Evolutionary conservation across 2,797 vertebrate species (phyloP), one percentile per base, ranked within the genome.

Genomic region (Anas bahamensis): DNA sequence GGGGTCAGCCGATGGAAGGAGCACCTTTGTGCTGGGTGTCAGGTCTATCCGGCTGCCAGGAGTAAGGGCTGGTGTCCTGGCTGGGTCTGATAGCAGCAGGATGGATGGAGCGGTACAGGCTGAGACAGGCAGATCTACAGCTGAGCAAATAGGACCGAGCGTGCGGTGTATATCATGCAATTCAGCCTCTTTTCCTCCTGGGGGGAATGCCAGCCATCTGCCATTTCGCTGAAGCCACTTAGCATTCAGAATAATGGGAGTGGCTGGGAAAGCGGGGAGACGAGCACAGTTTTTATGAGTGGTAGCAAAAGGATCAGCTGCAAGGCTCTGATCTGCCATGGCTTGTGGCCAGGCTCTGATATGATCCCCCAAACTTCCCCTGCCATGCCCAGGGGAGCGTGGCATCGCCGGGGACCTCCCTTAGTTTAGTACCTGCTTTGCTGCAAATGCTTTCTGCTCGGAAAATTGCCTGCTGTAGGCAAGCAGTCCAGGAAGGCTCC

Each of bases 311-410:
- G 16, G 22, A 89, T 72, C 35, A 52, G 0, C 23, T 90, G 17
- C 12, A 44, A 88, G 52, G 33, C 14, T 46, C 53, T 83, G 57
- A 89, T 61, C 41, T 88, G 71, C 39, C 10, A 8, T 29, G 26
- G 39, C 31, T 69, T 70, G 31, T 78, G 73, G 26, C 61, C 53
- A 53, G 44, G 46, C n/a, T 78, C 28, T 83, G 56, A 7, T 26
- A 42, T 68, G 85, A 55, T 16, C 28, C 52, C 13, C 42, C 44
- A n/a, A 70, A 65, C 21, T 86, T 86, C 29, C 83, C 22, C 3
- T 74, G 60, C 64, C 5, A 3, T 77, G 76, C n/a, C 26, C 31
- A 17, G 1, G 1, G 41, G 13, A 84, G 6, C 0, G 0, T 26
- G 0, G 12, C 39, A 17, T 28, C 44, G 35, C 44, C 37, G 61